These are phyloP conservation scores for Calliphora vomitoria DNA, from an alignment of 2,888 invertebrate species.

Conservation along the genomic window DNA sequence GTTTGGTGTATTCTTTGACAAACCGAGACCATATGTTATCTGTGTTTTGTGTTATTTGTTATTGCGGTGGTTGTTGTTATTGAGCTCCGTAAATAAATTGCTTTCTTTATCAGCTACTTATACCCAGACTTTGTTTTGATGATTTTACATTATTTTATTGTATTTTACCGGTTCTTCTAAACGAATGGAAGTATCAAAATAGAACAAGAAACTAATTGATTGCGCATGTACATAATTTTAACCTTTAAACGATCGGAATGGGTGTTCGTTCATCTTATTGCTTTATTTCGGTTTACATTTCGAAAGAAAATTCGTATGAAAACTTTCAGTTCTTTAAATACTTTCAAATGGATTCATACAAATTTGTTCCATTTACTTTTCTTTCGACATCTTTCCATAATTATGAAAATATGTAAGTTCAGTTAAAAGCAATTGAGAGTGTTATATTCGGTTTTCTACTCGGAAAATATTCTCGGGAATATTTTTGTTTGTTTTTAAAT, in stretches of 20 bases:
- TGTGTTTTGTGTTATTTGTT: background rate
- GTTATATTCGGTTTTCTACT: too few relatives aligned
- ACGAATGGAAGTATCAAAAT: slow-evolving; percentile 29
- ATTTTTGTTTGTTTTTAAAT: too few relatives aligned
- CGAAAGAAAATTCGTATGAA: too few relatives aligned
- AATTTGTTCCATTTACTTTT: too few relatives aligned
- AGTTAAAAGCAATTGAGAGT: too few relatives aligned
- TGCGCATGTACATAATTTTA: slow-evolving; percentile 12
- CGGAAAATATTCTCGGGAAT: too few relatives aligned
- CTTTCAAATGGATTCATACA: too few relatives aligned
- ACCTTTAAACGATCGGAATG: slow-evolving; percentile 5
- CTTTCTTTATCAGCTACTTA: slow-evolving; percentile 30
- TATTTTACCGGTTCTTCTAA: slow-evolving; percentile 28
- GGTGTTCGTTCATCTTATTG: too few relatives aligned
- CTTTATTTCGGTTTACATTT: too few relatives aligned
- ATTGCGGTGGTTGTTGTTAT: background rate
- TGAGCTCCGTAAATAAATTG: background rate
- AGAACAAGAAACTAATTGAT: background rate
- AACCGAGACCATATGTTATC: slow-evolving; percentile 40
- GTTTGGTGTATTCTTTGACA: background rate
- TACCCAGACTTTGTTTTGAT: slow-evolving; percentile 12
- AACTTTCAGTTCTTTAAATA: too few relatives aligned
- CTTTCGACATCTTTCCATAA: too few relatives aligned
- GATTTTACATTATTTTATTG: slow-evolving; percentile 4
- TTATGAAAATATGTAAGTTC: too few relatives aligned